These are phyloP conservation scores for Charadrius vociferus DNA, from an alignment of 2,113 vertebrate species.

Conservation along the genomic window DNA sequence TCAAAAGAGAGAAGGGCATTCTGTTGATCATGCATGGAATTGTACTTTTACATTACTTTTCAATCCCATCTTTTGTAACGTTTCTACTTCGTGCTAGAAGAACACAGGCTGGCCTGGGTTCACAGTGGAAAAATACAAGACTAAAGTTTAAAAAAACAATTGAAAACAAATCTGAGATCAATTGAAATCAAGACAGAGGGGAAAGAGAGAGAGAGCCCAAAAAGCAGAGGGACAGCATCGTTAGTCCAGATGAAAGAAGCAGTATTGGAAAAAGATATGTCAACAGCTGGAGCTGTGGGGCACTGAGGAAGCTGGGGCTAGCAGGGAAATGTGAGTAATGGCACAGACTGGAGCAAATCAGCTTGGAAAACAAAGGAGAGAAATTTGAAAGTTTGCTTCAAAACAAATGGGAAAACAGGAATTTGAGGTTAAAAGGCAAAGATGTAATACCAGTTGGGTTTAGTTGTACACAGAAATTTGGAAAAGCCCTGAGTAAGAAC, in stretches of 20 bases:
- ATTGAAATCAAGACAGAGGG: background rate
- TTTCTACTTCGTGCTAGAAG: background rate
- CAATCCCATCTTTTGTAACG: background rate
- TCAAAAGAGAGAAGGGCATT: background rate
- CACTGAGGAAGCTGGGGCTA: background rate
- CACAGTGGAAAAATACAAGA: conserved; percentile 8
- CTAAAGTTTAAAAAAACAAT: background rate
- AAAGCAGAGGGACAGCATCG: background rate
- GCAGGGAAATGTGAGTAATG: background rate
- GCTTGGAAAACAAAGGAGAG: background rate
- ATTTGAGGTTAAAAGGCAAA: background rate
- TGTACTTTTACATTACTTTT: background rate
- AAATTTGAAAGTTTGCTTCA: background rate
- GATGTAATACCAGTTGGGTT: background rate
- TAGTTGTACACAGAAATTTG: background rate
- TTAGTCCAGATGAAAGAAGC: background rate
- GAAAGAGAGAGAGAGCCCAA: background rate
- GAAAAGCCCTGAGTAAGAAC: background rate
- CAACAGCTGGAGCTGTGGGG: background rate
- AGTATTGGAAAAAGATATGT: background rate
- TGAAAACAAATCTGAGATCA: conserved; percentile 1
- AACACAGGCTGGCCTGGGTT: background rate
- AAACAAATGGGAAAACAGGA: background rate
- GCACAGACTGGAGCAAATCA: background rate
- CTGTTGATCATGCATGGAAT: background rate